Conservation (phyloP, 2,113 vertebrate genomes). For the Dinomys branickii region DNA sequence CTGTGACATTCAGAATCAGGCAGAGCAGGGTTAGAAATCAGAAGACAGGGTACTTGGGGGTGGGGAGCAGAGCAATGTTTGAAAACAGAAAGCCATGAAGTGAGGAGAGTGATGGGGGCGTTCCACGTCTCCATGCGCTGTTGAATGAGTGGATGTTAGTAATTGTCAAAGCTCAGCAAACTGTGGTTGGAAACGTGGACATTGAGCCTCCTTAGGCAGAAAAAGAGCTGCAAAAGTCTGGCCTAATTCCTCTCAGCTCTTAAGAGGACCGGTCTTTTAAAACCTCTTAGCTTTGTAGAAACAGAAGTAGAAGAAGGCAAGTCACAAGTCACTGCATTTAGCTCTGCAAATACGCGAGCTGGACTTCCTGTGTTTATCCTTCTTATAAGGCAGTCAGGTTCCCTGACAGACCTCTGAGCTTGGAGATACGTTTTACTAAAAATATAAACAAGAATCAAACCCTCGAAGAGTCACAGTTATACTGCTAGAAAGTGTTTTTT, state of each 20-base stretch:
- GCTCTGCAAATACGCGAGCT: conserved; percentile 11
- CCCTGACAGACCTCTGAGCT: not conserved
- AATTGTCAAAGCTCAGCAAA: conserved; percentile 24
- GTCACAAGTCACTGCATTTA: not conserved
- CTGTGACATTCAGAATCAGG: not conserved
- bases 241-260: not conserved
- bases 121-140: not conserved
- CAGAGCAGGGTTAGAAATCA: not conserved
- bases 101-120: not conserved
- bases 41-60: not conserved
- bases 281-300: conserved; percentile 13
- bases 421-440: conserved; percentile 30
- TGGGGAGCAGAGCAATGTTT: not conserved
- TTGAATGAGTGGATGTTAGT: not conserved
- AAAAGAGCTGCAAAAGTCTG: conserved; percentile 8
- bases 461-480: conserved; percentile 31
- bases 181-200: not conserved
- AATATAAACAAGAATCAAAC: conserved; percentile 54
- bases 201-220: not conserved
- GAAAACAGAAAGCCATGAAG: not conserved
- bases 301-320: conserved; percentile 43
- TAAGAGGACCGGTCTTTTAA: conserved; percentile 51
- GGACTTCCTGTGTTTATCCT: conserved; percentile 54
- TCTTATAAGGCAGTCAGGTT: conserved; percentile 51
- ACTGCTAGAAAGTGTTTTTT: not conserved